Conservation (phyloP, 2,113 vertebrate genomes). For the Nyctibius bracteatus region DNA sequence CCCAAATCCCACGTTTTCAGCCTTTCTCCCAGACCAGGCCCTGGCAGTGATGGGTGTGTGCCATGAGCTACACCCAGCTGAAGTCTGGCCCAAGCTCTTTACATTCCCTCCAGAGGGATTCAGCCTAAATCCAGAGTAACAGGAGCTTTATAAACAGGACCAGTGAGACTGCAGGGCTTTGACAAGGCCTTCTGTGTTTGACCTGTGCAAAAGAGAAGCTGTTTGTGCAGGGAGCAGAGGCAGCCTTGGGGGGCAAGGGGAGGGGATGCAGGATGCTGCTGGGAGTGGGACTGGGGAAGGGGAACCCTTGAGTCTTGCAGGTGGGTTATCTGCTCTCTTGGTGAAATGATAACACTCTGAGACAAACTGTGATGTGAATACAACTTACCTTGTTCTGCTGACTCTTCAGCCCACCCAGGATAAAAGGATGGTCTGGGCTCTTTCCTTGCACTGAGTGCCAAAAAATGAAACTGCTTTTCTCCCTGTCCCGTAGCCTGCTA, state of each 20-base stretch:
- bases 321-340: neutral
- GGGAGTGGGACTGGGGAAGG: neutral
- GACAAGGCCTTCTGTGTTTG: neutral
- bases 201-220: accelerated
- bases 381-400: neutral
- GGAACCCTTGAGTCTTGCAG: accelerated
- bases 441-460: neutral
- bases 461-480: accelerated
- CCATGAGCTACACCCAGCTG: neutral
- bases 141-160: neutral
- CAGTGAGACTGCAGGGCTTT: neutral
- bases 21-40: neutral
- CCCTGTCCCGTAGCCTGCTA: neutral
- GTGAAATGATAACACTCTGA: neutral
- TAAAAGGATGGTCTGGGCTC: neutral
- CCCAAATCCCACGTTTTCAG: neutral
- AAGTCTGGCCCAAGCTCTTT: neutral
- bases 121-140: neutral
- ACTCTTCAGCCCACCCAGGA: neutral
- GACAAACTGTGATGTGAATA: accelerated
- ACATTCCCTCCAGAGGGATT: neutral
- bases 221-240: neutral
- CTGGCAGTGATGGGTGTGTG: neutral
- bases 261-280: neutral
- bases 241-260: accelerated